Base-by-base conservation (phyloP, 2,113 vertebrate species). In the Cavia aperea region DNA sequence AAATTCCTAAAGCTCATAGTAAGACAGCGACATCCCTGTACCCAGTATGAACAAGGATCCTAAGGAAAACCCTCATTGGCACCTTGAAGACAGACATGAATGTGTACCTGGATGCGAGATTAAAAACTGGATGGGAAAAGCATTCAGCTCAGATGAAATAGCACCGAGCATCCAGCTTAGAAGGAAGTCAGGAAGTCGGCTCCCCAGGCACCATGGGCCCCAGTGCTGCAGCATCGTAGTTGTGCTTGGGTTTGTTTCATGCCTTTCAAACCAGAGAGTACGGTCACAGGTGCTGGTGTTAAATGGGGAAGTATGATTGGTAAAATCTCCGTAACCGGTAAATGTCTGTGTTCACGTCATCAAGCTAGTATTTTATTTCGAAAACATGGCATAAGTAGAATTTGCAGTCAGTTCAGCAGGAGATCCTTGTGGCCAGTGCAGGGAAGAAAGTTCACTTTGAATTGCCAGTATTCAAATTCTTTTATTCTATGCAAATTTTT, bases 331-430 rank as follows among this genome's bases (percentile, higher is more conserved):
- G 2, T 84, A 60, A 72, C 81, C 24, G 46, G 24, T 56, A 58
- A 43, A 77, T 82, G 36, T 21, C 49, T 75, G 1, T 81, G 13
- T 85, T 88, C 89, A 26, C 11, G 33, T 78, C n/a, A 73, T 72
- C 12, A 94, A 78, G 54, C 26, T 89, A 86, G 43, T 91, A 29
- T 82, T 95, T 84, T 79, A 75, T 51, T 81, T 63, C 46, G 70
- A 86, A 91, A 82, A 70, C 36, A 18, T 4, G 26, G 14, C 16
- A 1, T 70, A 36, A 9, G 8, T 90, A 19, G 31, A 58, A 79
- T 84, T 91, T 72, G 63, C 60, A 81, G 7, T 56, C n/a, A 16
- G 36, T 26, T 70, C 63, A 89, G 10, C 51, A 54, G 0, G 46
- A 23, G 12, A 29, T 73, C 31, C 2, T 39, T 19, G 49, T 78